Conservation (phyloP, 2,888 invertebrate species). For the Auanema sp. region DNA sequence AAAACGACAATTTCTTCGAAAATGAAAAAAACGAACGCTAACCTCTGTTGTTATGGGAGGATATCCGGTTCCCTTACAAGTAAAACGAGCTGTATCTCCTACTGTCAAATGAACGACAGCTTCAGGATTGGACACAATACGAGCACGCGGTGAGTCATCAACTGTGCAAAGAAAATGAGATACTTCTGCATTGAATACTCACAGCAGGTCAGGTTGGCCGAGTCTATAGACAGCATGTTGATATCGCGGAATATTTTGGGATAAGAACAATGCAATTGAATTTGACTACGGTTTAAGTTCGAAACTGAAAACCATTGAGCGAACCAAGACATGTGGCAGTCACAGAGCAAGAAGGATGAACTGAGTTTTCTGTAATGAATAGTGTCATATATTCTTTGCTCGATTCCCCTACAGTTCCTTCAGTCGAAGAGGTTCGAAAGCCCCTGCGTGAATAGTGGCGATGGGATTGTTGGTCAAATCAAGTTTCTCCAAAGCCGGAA, state of each 20-base stretch:
- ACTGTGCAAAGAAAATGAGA: constrained; percentile 22
- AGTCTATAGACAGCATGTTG: constrained; percentile 37
- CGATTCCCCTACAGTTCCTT: constrained; percentile 33
- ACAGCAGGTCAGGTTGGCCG: constrained; percentile 41
- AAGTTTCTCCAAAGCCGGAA: constrained; percentile 41
- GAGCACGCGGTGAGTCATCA: constrained; percentile 43
- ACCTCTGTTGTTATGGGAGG: constrained; percentile 31
- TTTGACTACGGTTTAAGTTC: constrained; percentile 22
- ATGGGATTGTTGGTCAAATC: constrained; percentile 50
- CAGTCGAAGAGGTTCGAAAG: constrained; percentile 45
- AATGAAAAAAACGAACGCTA: not conserved
- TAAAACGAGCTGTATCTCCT: constrained; percentile 26
- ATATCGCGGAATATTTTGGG: constrained; percentile 30
- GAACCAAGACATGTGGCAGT: constrained; percentile 49
- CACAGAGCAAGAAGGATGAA: constrained; percentile 44
- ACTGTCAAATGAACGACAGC: constrained; percentile 23
- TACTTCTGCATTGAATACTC: constrained; percentile 8
- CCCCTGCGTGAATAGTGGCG: constrained; percentile 43
- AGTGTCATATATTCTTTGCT: not conserved
- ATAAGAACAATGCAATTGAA: constrained; percentile 39
- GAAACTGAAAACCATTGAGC: constrained; percentile 36
- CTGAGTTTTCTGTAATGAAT: constrained; percentile 30
- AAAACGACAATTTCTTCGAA: constrained; percentile 6
- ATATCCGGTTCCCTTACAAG: constrained; percentile 41
- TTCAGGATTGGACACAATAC: constrained; percentile 33